phyloP scores from a whole-genome alignment of 1,140 invertebrate genomes.

The Drosophila pseudoobscura region DNA sequence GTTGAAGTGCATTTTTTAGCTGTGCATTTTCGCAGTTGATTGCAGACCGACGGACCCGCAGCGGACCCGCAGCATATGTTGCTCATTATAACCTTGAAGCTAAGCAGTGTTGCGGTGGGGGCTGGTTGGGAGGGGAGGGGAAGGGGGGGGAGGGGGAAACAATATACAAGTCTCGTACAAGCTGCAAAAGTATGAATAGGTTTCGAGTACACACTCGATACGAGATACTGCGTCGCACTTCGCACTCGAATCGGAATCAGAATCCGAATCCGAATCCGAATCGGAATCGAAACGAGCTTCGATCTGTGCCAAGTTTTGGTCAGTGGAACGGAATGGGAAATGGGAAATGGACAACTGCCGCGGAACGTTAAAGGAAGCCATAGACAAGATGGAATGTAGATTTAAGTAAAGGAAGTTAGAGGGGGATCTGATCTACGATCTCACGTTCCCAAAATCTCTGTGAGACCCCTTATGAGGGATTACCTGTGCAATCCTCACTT shows the following conservation, averaged over 20 bases:
- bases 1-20: conserved; percentile 64
- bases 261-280: conserved; percentile 5
- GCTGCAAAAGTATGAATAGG: conserved; percentile 37
- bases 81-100: conserved; percentile 75
- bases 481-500: not conserved
- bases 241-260: conserved; percentile 27
- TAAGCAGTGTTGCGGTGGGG: not conserved
- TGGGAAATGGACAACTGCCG: conserved; percentile 30
- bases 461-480: not conserved
- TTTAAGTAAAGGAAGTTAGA: conserved; percentile 22
- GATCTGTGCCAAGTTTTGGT: conserved; percentile 50
- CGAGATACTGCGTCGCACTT: conserved; percentile 44
- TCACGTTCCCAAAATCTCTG: not conserved
- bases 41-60: conserved; percentile 48
- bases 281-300: conserved; percentile 64
- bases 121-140: no score
- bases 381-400: conserved; percentile 8
- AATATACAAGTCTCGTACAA: conserved; percentile 27
- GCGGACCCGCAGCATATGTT: conserved; percentile 63
- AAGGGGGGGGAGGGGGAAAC: not conserved
- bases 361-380: not conserved
- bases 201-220: conserved; percentile 22
- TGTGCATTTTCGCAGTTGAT: conserved; percentile 61
- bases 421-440: not conserved
- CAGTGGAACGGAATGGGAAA: conserved; percentile 60